Conservation (phyloP, 2,797 vertebrate genomes). For the Lithobates pipiens region DNA sequence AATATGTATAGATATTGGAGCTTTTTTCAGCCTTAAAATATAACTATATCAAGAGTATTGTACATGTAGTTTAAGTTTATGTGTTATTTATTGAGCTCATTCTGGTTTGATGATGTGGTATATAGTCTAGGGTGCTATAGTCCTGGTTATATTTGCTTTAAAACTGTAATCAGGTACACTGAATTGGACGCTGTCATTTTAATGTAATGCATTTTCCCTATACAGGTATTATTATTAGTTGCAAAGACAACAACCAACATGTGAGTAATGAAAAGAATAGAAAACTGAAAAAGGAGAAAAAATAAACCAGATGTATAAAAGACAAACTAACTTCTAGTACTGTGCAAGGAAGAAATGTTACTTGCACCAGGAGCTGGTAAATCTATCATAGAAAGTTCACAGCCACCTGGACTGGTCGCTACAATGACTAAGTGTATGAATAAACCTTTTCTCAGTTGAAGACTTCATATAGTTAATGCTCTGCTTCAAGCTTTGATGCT, state of each 20-base stretch:
- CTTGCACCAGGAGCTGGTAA: too few relatives aligned
- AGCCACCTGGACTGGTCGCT: too few relatives aligned
- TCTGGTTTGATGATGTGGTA: slow-evolving; percentile 19
- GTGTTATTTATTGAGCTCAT: slow-evolving; percentile 23
- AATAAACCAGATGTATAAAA: too few relatives aligned
- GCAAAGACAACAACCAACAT: background rate
- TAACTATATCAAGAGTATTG: background rate
- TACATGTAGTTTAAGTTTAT: slow-evolving; percentile 26
- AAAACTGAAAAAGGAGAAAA: background rate
- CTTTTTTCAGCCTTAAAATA: slow-evolving; percentile 21
- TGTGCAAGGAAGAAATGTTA: too few relatives aligned
- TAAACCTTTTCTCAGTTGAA: too few relatives aligned
- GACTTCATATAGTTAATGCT: too few relatives aligned
- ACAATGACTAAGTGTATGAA: too few relatives aligned
- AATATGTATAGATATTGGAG: slow-evolving; percentile 24
- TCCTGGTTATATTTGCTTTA: slow-evolving; percentile 1
- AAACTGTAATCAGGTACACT: background rate
- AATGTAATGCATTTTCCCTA: background rate
- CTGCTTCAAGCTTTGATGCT: too few relatives aligned
- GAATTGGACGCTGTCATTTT: background rate
- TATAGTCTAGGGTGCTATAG: background rate
- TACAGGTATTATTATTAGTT: background rate
- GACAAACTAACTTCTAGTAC: too few relatives aligned
- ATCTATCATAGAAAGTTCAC: too few relatives aligned
- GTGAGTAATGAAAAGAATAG: background rate